These are phyloP conservation scores for Littorina saxatilis DNA, from an alignment of 1,140 invertebrate genomes.

Conservation along the genomic window DNA sequence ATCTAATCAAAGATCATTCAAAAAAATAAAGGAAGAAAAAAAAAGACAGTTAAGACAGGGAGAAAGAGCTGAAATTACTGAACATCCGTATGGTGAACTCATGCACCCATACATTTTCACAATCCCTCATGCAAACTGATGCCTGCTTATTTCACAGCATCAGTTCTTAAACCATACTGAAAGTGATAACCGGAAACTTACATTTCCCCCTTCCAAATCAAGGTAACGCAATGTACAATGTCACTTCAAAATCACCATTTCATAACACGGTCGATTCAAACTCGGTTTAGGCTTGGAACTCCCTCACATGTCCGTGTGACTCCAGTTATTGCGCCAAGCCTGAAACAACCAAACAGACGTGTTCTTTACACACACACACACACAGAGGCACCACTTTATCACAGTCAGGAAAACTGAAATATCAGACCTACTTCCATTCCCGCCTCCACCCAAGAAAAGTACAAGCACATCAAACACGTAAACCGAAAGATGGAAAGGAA, in stretches of 20 bases:
- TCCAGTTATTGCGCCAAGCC: slow-evolving; percentile 33
- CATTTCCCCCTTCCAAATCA: slow-evolving; percentile 24
- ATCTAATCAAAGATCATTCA: not conserved
- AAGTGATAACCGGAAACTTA: not conserved
- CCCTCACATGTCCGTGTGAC: slow-evolving; percentile 29
- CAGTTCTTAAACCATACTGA: not conserved
- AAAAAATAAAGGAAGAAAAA: not conserved
- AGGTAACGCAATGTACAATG: slow-evolving; percentile 15
- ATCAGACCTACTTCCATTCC: too few relatives aligned
- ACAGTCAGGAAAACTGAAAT: not conserved
- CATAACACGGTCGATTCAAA: not conserved
- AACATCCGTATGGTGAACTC: not conserved
- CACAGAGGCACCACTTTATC: too few relatives aligned
- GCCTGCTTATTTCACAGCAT: not conserved
- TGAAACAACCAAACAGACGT: slow-evolving; percentile 20
- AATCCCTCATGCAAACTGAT: not conserved
- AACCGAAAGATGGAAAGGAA: too few relatives aligned
- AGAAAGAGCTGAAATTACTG: not conserved
- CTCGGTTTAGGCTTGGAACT: slow-evolving; percentile 7
- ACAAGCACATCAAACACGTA: too few relatives aligned
- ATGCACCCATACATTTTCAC: not conserved
- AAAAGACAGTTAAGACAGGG: not conserved
- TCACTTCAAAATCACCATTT: slow-evolving; percentile 2
- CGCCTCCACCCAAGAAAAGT: too few relatives aligned
- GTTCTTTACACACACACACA: too few relatives aligned